phyloP scores from a whole-genome alignment of 1,140 invertebrate species.

The Drosophila suzukii region DNA sequence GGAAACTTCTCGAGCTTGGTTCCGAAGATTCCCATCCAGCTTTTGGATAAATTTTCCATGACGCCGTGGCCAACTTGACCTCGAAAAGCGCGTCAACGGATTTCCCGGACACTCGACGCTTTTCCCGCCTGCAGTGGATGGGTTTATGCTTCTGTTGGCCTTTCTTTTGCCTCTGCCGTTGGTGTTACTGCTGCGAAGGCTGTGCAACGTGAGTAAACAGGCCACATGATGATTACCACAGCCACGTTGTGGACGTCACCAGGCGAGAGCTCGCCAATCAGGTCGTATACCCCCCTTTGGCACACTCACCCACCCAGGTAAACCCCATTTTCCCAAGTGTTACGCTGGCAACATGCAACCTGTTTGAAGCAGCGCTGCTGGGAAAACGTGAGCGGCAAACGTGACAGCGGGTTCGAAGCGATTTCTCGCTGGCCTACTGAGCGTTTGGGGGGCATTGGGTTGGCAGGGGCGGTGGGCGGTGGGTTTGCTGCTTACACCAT shows the following conservation, averaged over 20 bases:
- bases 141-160: neutral
- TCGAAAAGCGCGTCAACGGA: conserved; percentile 39
- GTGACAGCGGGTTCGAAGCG: conserved; percentile 71
- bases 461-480: neutral
- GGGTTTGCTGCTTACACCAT: conserved; percentile 38
- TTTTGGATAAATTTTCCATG: conserved; percentile 45
- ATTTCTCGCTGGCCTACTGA: conserved; percentile 72
- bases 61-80: conserved; percentile 45
- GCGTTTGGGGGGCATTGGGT: conserved; percentile 28
- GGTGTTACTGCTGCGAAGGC: conserved; percentile 8
- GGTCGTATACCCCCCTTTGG: conserved; percentile 1
- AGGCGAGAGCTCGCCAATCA: conserved; percentile 6
- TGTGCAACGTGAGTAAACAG: conserved; percentile 69
- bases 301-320: conserved; percentile 7
- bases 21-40: neutral
- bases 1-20: no score
- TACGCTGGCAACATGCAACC: conserved; percentile 66
- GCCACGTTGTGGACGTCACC: conserved; percentile 41
- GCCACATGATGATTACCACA: conserved; percentile 57
- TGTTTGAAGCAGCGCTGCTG: conserved; percentile 62
- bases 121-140: conserved; percentile 16
- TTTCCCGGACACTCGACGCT: conserved; percentile 30
- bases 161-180: neutral
- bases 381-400: conserved; percentile 77
- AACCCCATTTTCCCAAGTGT: conserved; percentile 36